These are phyloP conservation scores for Cherax quadricarinatus DNA, from an alignment of 1,140 invertebrate genomes.

Conservation along the genomic window DNA sequence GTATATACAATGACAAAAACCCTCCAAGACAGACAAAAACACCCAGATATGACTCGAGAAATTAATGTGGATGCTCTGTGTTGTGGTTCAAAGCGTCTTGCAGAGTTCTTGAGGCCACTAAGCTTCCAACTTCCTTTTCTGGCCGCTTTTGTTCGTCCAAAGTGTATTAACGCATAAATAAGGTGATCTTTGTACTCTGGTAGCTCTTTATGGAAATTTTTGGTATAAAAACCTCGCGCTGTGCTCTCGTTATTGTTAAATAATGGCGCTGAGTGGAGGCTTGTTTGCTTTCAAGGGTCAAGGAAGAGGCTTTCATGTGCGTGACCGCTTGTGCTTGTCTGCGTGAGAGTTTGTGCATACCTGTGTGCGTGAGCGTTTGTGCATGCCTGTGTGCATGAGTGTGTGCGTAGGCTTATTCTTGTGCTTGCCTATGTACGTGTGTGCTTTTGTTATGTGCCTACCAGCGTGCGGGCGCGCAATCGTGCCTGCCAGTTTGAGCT, in stretches of 20 bases:
- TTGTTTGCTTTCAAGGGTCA: background rate
- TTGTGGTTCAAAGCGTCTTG: background rate
- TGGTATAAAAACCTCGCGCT: background rate
- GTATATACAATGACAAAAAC: background rate
- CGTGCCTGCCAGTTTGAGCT: no score
- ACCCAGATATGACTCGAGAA: background rate
- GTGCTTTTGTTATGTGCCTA: no score
- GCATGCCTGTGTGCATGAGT: background rate
- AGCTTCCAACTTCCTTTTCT: background rate
- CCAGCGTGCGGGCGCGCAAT: no score
- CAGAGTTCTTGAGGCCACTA: background rate
- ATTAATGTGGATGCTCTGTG: background rate
- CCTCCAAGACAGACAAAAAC: background rate
- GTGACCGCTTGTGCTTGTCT: background rate
- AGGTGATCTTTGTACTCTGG: background rate
- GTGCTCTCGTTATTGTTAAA: background rate
- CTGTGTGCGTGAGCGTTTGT: background rate
- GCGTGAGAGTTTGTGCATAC: background rate
- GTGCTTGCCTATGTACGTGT: no score
- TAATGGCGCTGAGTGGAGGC: background rate
- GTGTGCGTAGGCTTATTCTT: background rate
- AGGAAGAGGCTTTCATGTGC: background rate
- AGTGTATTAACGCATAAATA: background rate
- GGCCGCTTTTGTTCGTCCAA: background rate
- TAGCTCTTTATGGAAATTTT: conserved; percentile 4